These are phyloP conservation scores for Limnephilus marmoratus DNA, from an alignment of 2,888 invertebrate species.

Conservation along the genomic window DNA sequence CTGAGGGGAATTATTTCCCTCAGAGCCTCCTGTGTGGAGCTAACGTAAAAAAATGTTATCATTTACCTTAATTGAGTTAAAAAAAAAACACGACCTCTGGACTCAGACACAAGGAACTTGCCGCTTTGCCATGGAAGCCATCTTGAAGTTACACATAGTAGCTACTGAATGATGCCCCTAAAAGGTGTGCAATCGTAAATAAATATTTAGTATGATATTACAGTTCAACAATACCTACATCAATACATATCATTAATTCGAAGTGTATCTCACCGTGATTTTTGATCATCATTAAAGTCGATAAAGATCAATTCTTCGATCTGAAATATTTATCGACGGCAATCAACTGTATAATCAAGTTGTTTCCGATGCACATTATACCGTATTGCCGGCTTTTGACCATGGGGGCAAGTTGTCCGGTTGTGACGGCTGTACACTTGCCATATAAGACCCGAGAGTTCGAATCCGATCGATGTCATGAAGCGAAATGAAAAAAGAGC, in stretches of 20 bases:
- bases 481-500: slow-evolving; percentile 27
- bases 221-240: background rate
- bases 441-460: slow-evolving; percentile 40
- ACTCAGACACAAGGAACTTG: background rate
- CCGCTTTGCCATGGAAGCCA: too few species aligned
- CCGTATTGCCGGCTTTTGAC: slow-evolving; percentile 21
- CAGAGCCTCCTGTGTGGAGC: too few species aligned
- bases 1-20: too few species aligned
- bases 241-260: background rate
- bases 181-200: background rate
- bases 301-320: background rate
- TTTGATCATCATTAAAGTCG: background rate
- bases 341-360: slow-evolving; percentile 29
- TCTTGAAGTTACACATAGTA: too few species aligned
- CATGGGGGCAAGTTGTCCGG: background rate
- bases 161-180: background rate
- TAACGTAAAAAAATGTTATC: too few species aligned
- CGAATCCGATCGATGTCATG: slow-evolving; percentile 26
- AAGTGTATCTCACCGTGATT: background rate
- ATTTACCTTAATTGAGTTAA: background rate
- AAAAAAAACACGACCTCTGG: background rate
- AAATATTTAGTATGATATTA: background rate
- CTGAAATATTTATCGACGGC: slow-evolving; percentile 8
- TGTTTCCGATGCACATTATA: background rate
- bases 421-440: background rate